A percentile compares a stretch with the other conserved stretches of the same genome.
Evolutionary conservation across 2,888 invertebrate species (phyloP).

Genomic region (Andrena trimmerana): DNA sequence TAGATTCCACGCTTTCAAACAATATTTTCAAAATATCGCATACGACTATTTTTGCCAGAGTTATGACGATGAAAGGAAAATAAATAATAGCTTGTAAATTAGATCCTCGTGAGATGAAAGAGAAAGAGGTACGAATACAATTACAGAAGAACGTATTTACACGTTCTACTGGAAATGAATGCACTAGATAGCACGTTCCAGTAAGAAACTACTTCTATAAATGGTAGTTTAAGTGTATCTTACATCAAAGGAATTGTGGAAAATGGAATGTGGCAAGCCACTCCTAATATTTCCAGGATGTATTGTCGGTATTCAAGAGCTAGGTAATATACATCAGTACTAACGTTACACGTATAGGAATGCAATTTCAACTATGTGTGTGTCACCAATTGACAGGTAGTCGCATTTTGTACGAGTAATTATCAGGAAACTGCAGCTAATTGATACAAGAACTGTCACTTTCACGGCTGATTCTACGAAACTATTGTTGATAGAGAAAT

Average conservation of each 20-base stretch:
- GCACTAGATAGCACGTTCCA: not conserved
- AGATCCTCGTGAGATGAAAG: no score
- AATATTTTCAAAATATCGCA: no score
- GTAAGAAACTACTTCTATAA: constrained; percentile 21
- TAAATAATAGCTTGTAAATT: no score
- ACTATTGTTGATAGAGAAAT: not conserved
- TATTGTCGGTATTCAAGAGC: not conserved
- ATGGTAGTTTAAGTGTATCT: not conserved
- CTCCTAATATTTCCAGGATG: not conserved
- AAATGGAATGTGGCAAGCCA: constrained; percentile 5
- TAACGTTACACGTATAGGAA: not conserved
- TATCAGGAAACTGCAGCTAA: constrained; percentile 21
- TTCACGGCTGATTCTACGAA: constrained; percentile 14
- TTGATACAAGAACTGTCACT: not conserved
- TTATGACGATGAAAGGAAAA: no score
- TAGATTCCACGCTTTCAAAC: no score
- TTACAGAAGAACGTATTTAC: no score
- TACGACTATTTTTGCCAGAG: no score
- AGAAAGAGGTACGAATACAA: no score
- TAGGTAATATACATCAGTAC: not conserved
- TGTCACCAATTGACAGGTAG: constrained; percentile 36
- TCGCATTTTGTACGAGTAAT: constrained; percentile 35
- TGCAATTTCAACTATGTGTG: not conserved
- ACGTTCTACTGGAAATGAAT: no score
- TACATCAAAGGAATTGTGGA: constrained; percentile 21